These are phyloP conservation scores for Glaucomys volans DNA, from an alignment of 2,113 vertebrate species.

Conservation along the genomic window DNA sequence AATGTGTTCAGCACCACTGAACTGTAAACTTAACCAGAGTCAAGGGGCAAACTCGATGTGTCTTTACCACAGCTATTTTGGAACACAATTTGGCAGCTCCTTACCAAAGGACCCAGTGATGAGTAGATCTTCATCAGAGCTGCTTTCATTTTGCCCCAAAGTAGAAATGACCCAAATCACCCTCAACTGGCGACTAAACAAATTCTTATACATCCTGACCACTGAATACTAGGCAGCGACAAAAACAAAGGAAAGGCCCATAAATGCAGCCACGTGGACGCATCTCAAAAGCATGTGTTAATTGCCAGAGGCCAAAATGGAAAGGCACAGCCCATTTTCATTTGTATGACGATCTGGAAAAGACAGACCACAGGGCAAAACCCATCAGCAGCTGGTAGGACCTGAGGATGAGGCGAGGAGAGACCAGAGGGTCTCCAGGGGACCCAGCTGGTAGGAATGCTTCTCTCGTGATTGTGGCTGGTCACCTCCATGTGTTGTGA, in stretches of 20 bases:
- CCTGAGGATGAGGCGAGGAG: neutral
- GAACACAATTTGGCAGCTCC: neutral
- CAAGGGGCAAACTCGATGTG: no score
- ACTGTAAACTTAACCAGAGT: neutral
- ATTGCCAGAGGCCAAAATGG: neutral
- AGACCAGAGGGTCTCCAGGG: no score
- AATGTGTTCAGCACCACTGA: neutral
- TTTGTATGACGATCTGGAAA: neutral
- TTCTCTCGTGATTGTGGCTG: neutral
- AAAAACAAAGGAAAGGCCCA: accelerated
- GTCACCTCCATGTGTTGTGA: neutral
- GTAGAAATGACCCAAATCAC: neutral
- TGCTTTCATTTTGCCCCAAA: neutral
- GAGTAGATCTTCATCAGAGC: no score
- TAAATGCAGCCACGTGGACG: accelerated
- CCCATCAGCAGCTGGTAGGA: no score
- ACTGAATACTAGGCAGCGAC: neutral
- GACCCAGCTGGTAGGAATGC: no score
- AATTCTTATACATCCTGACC: neutral
- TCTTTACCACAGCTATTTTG: neutral
- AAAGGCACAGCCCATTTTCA: neutral
- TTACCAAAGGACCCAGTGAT: neutral
- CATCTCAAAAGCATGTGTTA: no score
- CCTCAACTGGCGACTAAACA: neutral
- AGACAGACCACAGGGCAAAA: neutral